Evolutionary conservation across 1,140 invertebrate genomes (phyloP).

Genomic region (honey bee (Apis mellifera)): Amel_HAv3.1 CM009939.2:9909001-9909500

Average conservation of each 20-base stretch:
- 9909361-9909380: too few species aligned
- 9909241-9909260: not conserved
- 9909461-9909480: too few species aligned
- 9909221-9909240: not conserved
- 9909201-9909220: not conserved
- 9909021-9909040: not conserved
- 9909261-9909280: not conserved
- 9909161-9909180: slow-evolving; percentile 8
- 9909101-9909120: not conserved
- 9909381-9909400: too few species aligned
- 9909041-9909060: not conserved
- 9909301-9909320: not conserved
- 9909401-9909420: too few species aligned
- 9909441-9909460: too few species aligned
- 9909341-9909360: too few species aligned
- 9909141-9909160: not conserved
- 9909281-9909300: not conserved
- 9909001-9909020: not conserved
- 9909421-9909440: too few species aligned
- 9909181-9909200: not conserved
- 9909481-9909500: too few species aligned
- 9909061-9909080: not conserved
- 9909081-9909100: slow-evolving; percentile 25
- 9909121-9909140: not conserved
- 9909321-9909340: not conserved